Base-by-base conservation (phyloP, 2,113 vertebrate genomes). In the Paramormyrops kingsleyae region DNA sequence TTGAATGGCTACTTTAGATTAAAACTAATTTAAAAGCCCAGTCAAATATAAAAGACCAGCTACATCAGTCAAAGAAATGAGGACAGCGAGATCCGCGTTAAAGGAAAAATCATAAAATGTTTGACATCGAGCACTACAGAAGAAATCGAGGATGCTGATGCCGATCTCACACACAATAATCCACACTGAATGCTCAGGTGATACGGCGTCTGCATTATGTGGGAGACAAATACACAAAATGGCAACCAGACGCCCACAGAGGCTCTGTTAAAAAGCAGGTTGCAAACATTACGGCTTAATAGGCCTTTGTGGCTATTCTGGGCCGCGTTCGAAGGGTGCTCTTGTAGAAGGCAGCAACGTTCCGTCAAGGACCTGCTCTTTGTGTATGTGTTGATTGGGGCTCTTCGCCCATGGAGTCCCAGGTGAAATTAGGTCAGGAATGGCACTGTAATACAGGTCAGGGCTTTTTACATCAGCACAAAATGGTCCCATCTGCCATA, bases 381-480 rank as follows among this genome's bases (percentile, higher is more conserved):
- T 93, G 87, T 91, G 84, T 56, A 13, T 42, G 44, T 80, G 56
- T 66, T 91, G 93, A 94, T 92, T 93, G 91, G 90, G 88, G 88
- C 90, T 91, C 92, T 92, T 94, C 86, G 90, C 88, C 89, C 70
- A 39, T 91, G 87, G 87, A 87, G 90, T 91, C 90, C 88, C 91
- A 93, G 94, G 92, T 94, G 92, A 94, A 92, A 91, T 90, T 90
- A 93, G 92, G 92, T 93, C 92, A 93, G 91, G 84, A 90, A 44
- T 91, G 87, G 87, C 66, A 90, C 90, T 35, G 87, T 70, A 53
- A 80, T 89, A 87, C 62, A 24, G 50, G 74, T 87, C 80, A n/a
- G 70, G 88, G 42, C 88, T 52, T 88, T 89, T 89, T 90, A 89
- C 87, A 83, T 77, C 56, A 88, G 87, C 87, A 90, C 90, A 27